Evolutionary conservation across 1,140 invertebrate species (phyloP), one percentile per base, ranked within the genome.

Genomic region (Diachasmimorpha longicaudata): DNA sequence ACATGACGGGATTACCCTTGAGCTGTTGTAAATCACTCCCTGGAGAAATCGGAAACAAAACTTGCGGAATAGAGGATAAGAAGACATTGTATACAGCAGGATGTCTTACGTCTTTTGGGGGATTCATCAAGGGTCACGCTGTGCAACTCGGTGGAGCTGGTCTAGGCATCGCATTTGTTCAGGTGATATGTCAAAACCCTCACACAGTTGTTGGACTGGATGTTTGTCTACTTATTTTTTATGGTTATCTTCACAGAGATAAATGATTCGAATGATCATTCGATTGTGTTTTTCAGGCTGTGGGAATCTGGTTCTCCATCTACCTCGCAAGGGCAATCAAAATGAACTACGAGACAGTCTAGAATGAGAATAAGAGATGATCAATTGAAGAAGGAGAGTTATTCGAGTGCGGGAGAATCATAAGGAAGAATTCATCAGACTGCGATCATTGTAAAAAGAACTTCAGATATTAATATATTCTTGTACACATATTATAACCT

Each of bases 111-210:
- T 89, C 89, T 8, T 91, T 96, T 71, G 89, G 91, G 0, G 48
- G 87, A 11, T 92, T 91, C 82, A 91, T 96, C 36, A 86, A 91
- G 67, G 84, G 87, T 0, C 94, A 96, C 79, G 94, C 94, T 0
- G 85, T 92, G 0, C 91, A 93, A 76, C 90, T 96, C 25, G 95
- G 94, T 0, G 91, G 93, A 0, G 92, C 94, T 79, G 95, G 93
- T 23, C 88, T 96, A 70, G 93, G 93, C 13, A 91, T 96, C 72
- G 94, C 94, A 16, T 86, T 94, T 39, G 84, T 96, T 77, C 94
- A 95, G 92, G 94, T 95, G 83, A 81, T 37, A 63, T 44, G 55
- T 52, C 71, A 67, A 71, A n/a, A n/a, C n/a, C n/a, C n/a, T n/a
- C n/a, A n/a, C n/a, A n/a, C n/a, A n/a, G n/a, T n/a, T n/a, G n/a